Evolutionary conservation across 1,140 invertebrate genomes (phyloP).

Genomic region (Heliothis subflexa): DNA sequence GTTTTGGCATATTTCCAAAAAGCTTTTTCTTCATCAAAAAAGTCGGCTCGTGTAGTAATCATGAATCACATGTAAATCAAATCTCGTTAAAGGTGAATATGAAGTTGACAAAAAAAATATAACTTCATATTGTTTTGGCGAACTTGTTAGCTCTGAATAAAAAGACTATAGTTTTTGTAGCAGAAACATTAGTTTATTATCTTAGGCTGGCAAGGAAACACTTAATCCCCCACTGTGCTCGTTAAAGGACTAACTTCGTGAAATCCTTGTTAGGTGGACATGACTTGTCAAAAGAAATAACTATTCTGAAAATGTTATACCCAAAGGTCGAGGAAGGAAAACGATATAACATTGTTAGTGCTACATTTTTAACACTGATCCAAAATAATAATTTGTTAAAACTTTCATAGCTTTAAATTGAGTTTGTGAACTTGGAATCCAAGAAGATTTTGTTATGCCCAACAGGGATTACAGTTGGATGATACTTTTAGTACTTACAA

Average conservation of each 20-base stretch:
- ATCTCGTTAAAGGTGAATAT: background rate
- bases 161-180: background rate
- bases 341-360: slow-evolving; percentile 28
- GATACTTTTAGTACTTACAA: slow-evolving; percentile 90
- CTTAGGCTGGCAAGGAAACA: slow-evolving; percentile 12
- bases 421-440: slow-evolving; percentile 16
- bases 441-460: background rate
- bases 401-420: slow-evolving; percentile 31
- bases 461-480: background rate
- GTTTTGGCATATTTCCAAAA: slow-evolving; percentile 44
- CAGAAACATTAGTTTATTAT: slow-evolving; percentile 2
- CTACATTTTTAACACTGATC: slow-evolving; percentile 18
- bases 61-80: slow-evolving; percentile 17
- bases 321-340: slow-evolving; percentile 1
- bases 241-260: slow-evolving; percentile 1
- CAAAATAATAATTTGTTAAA: slow-evolving; percentile 20
- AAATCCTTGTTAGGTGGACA: slow-evolving; percentile 30
- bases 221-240: background rate
- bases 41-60: slow-evolving; percentile 8
- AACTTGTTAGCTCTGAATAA: slow-evolving; percentile 6
- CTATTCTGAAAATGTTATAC: slow-evolving; percentile 6
- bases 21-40: slow-evolving; percentile 25
- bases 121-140: background rate
- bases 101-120: background rate
- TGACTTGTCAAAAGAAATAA: slow-evolving; percentile 27